Base-by-base conservation (phyloP, 2,797 vertebrate genomes). In the Paguma larvata region DNA sequence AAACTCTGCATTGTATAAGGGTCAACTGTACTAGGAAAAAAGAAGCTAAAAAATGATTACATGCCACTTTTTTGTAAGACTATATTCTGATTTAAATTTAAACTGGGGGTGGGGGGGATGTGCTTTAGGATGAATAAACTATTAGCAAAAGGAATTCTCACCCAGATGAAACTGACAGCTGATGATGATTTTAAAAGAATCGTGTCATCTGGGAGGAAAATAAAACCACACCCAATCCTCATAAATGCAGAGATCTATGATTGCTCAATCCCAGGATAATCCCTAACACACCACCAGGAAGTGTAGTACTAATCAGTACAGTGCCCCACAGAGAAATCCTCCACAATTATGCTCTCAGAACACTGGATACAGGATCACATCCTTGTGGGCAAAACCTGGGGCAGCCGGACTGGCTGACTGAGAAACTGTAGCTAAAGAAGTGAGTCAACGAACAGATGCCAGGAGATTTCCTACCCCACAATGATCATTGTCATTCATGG, bases 81-180 rank as follows among this genome's bases (percentile, higher is more conserved):
- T 75, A 68, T 65, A 62, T 77, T 93, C 65, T 95, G 88, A 97
- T 91, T 89, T 95, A 73, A 91, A 75, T 91, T 94, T 95, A 91
- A 95, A 53, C 30, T 82, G 19, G 34, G 34, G 9, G 7, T 70
- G 7, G 72, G 2, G 15, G 62, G 97, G 73, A 67, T 90, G 51
- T 34, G 46, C 84, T 70, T 94, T 93, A 79, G 63, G 78, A 94
- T 94, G 77, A 96, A 89, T 90, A 92, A 95, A 32, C 65, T 95
- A 95, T 89, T 96, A 95, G 94, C 87, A 95, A 89, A 96, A 48
- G 13, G 73, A 92, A 96, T 75, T 88, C 85, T 85, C 78, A 48
- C 78, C 51, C 32, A 95, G 92, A 95, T 94, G 78, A 95, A 93
- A 95, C 4, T 92, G 89, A 87, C 79, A 91, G 48, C 38, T 97